Base-by-base conservation (phyloP, 2,888 invertebrate species). In the Lasioglossum marginatum region DNA sequence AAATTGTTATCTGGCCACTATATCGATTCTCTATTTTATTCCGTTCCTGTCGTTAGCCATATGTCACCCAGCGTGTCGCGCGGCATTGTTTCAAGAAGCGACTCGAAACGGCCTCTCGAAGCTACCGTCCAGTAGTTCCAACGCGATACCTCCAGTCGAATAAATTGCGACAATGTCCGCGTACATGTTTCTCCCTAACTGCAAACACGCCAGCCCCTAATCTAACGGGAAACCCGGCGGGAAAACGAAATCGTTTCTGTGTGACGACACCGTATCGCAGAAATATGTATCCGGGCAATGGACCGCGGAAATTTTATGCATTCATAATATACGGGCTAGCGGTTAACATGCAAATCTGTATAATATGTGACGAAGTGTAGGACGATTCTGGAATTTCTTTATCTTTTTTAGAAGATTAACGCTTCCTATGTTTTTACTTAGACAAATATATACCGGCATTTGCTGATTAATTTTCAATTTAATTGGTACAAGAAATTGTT, bases 21-120 rank as follows among this genome's bases (percentile, higher is more conserved):
- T 83, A 89, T 89, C 88, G 88, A 89, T 87, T 88, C 84, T 71
- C 79, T 72, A 73, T 70, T 87, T 85, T 79, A 77, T 87, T 77
- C 75, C 83, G 66, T 87, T 81, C 66, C 82, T 45, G 78, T 79
- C 60, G 81, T 63, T 82, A 23, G 82, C 79, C 84, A 73, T 84
- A 82, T 85, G 88, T 88, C 80, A 77, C 45, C 14, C 43, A 27
- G 34, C 37, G 43, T 34, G 75, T 72, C 76, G 79, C 74, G 57
- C 75, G 68, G 60, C 57, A 79, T 88, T 86, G 87, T 85, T 83
- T 77, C 77, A 48, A 43, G 34, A 34, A 23, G n/a, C 76, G 73
- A 40, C 52, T 52, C 79, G 19, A 80, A 34, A 75, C 34, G 71
- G 57, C 43, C 34, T 5, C 60, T 2, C 63, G 40, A 40, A n/a